Evolutionary conservation across 1,140 invertebrate genomes (phyloP), one percentile per base, ranked within the genome.

Genomic region (Mamestra configurata): DNA sequence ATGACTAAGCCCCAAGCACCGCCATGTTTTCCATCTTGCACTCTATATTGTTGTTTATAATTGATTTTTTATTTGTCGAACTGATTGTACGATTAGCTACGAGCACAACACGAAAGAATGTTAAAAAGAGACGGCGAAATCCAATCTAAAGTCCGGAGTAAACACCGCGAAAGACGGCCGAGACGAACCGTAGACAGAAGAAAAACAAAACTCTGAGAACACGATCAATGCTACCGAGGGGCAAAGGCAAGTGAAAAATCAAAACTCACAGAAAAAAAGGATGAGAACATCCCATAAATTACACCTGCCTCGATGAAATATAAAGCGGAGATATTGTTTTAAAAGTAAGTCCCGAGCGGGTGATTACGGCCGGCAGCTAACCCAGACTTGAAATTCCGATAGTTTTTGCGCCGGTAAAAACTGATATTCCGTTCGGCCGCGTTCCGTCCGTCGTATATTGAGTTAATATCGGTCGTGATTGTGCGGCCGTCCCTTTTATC

Each of bases 381-480:
- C 86, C 86, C 85, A 87, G 87, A 90, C 87, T 88, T 88, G 85
- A 87, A 92, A 94, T 94, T 92, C 93, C 92, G 81, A 93, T 92
- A 94, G 93, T 94, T 93, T 94, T 94, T 94, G 92, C 93, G 89
- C 85, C 88, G 80, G 90, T 93, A 93, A 94, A 94, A 94, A 93
- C 88, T 92, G 92, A 93, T 93, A 93, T 92, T 93, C 90, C 89
- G 86, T 91, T 86, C 89, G 91, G 82, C 89, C 85, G 88, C 86
- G 88, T 89, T 91, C 88, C 82, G 87, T 87, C 84, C 85, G 81
- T 82, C 85, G 87, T 91, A 92, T 91, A 93, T 92, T 89, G 89
- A 93, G 92, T 90, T 92, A 91, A 92, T 91, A 89, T 88, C 88
- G 87, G 90, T 88, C 88, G 92, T 91, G 91, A 93, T 93, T 92